phyloP scores from a whole-genome alignment of 2,797 vertebrate species.

The Threskiornis aethiopicus region DNA sequence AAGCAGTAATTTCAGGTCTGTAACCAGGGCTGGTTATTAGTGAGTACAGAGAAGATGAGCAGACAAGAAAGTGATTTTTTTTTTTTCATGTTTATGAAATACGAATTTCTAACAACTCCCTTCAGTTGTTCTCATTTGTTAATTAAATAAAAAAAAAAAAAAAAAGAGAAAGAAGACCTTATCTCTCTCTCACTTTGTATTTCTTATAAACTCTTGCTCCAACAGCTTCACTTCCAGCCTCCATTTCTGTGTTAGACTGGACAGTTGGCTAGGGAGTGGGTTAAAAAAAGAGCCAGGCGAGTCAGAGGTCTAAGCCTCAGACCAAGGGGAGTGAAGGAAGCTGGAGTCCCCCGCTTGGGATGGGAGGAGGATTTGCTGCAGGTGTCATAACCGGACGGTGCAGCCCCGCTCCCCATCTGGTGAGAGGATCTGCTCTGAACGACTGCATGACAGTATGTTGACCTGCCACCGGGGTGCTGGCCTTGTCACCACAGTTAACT shows the following conservation, averaged over 20 bases:
- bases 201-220: not conserved
- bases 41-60: not conserved
- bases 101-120: not conserved
- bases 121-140: not conserved
- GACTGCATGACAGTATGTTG: not conserved
- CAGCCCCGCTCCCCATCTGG: accelerated
- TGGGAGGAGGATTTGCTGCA: not conserved
- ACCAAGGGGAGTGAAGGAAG: not conserved
- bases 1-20: constrained; percentile 17
- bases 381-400: accelerated
- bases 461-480: not conserved
- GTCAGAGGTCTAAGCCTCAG: not conserved
- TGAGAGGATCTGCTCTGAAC: not conserved
- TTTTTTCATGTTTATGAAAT: not conserved
- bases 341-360: not conserved
- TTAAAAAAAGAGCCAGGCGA: not conserved
- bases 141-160: not conserved
- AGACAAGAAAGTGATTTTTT: not conserved
- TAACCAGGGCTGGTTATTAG: not conserved
- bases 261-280: not conserved
- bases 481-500: not conserved
- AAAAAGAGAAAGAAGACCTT: not conserved
- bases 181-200: not conserved
- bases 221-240: not conserved
- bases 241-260: not conserved